Conservation (phyloP, 1,140 invertebrate species). For the Camponotus pennsylvanicus region DNA sequence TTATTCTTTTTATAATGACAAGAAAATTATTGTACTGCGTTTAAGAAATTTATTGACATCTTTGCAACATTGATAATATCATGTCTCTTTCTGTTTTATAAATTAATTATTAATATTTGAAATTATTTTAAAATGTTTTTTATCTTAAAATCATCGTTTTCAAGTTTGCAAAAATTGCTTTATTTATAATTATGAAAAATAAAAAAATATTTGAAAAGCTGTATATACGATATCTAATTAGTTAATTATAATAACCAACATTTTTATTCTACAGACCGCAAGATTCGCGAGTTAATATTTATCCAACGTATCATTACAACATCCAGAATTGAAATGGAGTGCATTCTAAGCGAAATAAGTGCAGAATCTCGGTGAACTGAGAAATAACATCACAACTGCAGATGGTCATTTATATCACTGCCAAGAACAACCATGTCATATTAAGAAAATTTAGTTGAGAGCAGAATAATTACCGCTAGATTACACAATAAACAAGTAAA, state of each 20-base stretch:
- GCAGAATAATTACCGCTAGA: not conserved
- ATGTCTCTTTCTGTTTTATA: not conserved
- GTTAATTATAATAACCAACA: slow-evolving; percentile 23
- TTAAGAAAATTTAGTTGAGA: not conserved
- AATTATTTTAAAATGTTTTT: not conserved
- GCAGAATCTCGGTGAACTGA: not conserved
- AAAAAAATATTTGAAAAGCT: not conserved
- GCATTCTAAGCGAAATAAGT: not conserved
- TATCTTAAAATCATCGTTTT: not conserved
- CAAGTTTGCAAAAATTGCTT: not conserved
- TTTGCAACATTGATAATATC: not conserved
- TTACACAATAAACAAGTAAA: not conserved
- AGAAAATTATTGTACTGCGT: not conserved
- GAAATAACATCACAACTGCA: slow-evolving; percentile 15
- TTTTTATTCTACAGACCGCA: slow-evolving; percentile 45
- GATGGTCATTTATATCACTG: not conserved
- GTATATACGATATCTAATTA: slow-evolving; percentile 39
- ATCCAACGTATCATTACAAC: slow-evolving; percentile 54
- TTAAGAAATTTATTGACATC: not conserved
- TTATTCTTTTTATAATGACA: not conserved
- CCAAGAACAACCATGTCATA: not conserved
- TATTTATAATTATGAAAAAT: slow-evolving; percentile 16
- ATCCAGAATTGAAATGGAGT: not conserved
- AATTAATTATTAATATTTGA: not conserved
- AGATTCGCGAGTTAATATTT: slow-evolving; percentile 32